These are phyloP conservation scores for Amyelois transitella DNA, from an alignment of 1,140 invertebrate species.

Conservation along the genomic window DNA sequence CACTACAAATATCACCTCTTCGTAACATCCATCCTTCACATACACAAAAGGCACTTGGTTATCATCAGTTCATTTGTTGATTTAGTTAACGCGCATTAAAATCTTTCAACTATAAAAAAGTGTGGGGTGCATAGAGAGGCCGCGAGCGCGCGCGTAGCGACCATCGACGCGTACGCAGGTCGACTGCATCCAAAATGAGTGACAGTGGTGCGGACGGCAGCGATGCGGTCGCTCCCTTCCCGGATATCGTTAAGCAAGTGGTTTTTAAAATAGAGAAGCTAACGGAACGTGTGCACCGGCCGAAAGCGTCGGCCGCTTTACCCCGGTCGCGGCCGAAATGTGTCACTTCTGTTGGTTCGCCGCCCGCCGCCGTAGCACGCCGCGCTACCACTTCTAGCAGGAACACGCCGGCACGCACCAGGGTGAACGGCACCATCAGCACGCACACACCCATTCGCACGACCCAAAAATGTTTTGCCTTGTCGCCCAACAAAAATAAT, in stretches of 20 bases:
- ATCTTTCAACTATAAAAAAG: conserved; percentile 48
- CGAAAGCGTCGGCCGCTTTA: conserved; percentile 66
- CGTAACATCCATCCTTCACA: conserved; percentile 57
- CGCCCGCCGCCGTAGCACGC: conserved; percentile 9
- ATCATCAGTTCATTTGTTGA: conserved; percentile 38
- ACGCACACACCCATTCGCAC: neutral
- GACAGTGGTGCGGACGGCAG: conserved; percentile 43
- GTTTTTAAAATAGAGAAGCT: conserved; percentile 72
- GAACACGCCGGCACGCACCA: conserved; percentile 13
- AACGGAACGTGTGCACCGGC: conserved; percentile 66
- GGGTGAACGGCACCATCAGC: conserved; percentile 21
- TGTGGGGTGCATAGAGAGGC: conserved; percentile 46
- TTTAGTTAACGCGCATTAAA: conserved; percentile 27
- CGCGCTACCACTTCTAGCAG: conserved; percentile 10
- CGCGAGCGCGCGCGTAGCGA: conserved; percentile 62
- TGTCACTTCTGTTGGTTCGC: conserved; percentile 52
- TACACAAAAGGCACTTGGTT: conserved; percentile 50
- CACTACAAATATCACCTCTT: conserved; percentile 66
- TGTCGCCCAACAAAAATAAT: conserved; percentile 10
- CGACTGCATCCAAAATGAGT: conserved; percentile 66
- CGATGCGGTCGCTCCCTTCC: conserved; percentile 64
- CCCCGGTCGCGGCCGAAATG: conserved; percentile 54
- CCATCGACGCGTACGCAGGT: conserved; percentile 61
- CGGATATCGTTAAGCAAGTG: conserved; percentile 65
- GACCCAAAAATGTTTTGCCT: neutral